Evolutionary conservation across 2,797 vertebrate species (phyloP), one percentile per base, ranked within the genome.

Genomic region (Florisuga fusca): DNA sequence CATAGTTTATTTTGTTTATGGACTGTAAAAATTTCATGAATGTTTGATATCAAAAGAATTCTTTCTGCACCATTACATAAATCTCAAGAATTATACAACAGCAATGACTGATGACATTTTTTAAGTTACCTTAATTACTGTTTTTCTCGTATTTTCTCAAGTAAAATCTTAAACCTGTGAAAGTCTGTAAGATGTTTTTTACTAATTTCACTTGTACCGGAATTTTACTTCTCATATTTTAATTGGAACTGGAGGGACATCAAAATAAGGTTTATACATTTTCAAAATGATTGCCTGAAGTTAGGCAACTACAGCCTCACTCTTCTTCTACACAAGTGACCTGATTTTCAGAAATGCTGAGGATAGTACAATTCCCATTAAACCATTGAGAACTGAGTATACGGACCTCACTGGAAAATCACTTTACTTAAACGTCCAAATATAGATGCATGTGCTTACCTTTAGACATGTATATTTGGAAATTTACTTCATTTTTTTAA

Each of bases 311-410:
- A 20, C 71, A 95, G 48, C 66, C 79, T 94, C 57, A 57, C 86
- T 93, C 88, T 91, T 94, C 88, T 91, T 90, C 69, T n/a, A 29
- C 34, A 36, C 20, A 75, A 91, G 73, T 95, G 90, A 88, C 93
- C 93, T 91, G 77, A 62, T 91, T 95, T 89, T 53, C 59, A 78
- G 83, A 79, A 94, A 22, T 76, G 90, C 90, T 95, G 88, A 90
- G 36, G 54, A 48, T 6, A 43, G 80, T 61, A 45, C 51, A 75
- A 48, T 72, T 94, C 48, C 76, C 34, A 9, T 88, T 62, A 89
- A 95, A 89, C 66, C 82, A 73, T 1, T 45, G 51, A 92, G 82
- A 72, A 53, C 7, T 36, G 27, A 59, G 36, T 27, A 12, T 63
- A 38, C n/a, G 63, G 45, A 81, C n/a, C 57, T 88, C 38, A n/a